phyloP scores from a whole-genome alignment of 1,140 invertebrate genomes.

The Nixonia krombeini region DNA sequence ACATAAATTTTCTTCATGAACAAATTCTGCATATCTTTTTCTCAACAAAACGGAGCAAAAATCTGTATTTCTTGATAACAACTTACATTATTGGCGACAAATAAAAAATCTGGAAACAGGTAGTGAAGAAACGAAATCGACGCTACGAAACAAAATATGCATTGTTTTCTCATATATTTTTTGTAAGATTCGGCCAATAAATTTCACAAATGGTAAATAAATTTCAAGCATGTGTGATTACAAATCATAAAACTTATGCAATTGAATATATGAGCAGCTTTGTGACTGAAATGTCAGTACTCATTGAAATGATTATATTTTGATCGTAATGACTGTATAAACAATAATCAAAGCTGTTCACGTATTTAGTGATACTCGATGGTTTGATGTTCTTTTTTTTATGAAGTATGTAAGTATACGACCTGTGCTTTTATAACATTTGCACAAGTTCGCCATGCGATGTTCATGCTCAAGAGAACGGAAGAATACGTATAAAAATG shows the following conservation, averaged over 20 bases:
- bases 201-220: no score
- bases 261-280: background rate
- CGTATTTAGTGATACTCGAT: slow-evolving; percentile 3
- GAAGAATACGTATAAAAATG: slow-evolving; percentile 50
- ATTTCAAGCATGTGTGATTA: no score
- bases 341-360: slow-evolving; percentile 12
- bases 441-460: slow-evolving; percentile 15
- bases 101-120: no score
- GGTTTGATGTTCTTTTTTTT: slow-evolving; percentile 9
- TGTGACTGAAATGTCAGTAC: slow-evolving; percentile 7
- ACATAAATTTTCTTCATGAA: slow-evolving; percentile 8
- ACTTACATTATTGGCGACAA: no score
- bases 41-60: no score
- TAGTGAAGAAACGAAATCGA: no score
- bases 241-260: no score
- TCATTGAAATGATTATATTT: slow-evolving; percentile 14
- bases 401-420: slow-evolving; percentile 17
- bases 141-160: no score
- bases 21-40: no score
- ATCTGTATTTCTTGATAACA: no score
- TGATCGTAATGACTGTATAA: background rate
- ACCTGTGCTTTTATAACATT: slow-evolving; percentile 19
- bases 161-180: no score
- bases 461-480: slow-evolving; percentile 42
- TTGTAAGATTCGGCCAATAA: no score